Conservation (phyloP, 2,888 invertebrate genomes). For the Torymus texanus region DNA sequence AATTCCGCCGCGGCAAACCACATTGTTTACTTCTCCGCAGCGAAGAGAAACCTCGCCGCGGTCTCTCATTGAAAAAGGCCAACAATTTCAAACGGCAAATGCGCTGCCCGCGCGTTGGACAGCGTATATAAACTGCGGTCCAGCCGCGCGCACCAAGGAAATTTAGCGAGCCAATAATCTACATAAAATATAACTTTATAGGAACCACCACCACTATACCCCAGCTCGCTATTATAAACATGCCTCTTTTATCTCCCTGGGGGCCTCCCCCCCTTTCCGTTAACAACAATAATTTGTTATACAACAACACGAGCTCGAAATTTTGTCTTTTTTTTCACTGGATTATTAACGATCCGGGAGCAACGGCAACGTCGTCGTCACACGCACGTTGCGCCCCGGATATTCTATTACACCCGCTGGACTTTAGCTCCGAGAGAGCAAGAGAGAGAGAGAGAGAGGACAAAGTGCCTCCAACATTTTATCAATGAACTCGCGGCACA, state of each 20-base stretch:
- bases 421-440: conserved; percentile 53
- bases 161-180: conserved; percentile 1
- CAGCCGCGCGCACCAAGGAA: background rate
- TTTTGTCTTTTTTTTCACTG: conserved; percentile 33
- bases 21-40: no score
- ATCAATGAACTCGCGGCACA: conserved; percentile 56
- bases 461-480: conserved; percentile 62
- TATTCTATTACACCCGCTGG: conserved; percentile 61
- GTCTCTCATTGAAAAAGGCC: no score
- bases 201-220: background rate
- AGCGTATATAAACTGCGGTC: no score
- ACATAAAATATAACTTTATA: background rate
- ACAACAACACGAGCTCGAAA: conserved; percentile 5
- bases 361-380: conserved; percentile 54
- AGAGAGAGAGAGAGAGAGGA: conserved; percentile 10
- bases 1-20: no score
- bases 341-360: conserved; percentile 38
- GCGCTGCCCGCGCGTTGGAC: no score
- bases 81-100: no score
- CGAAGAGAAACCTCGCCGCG: no score
- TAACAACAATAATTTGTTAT: conserved; percentile 32
- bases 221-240: conserved; percentile 14
- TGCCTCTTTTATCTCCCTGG: conserved; percentile 18
- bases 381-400: conserved; percentile 57
- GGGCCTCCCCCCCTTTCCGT: background rate